Conservation (phyloP, 2,888 invertebrate species). For the Pachycephus smyrnensis region DNA sequence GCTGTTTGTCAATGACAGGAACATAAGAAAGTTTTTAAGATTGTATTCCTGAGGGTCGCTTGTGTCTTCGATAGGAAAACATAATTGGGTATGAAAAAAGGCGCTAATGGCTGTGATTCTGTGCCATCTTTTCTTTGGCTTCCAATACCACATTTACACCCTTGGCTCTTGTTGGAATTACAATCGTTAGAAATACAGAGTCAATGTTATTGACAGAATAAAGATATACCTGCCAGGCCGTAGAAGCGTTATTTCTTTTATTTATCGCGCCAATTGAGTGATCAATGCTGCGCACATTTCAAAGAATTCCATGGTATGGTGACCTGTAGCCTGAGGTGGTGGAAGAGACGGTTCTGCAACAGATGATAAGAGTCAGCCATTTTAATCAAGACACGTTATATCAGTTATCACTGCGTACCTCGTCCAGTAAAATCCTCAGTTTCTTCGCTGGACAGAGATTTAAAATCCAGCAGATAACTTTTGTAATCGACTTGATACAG, state of each 20-base stretch:
- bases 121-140: background rate
- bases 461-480: conserved; percentile 97
- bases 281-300: conserved; percentile 99
- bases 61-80: background rate
- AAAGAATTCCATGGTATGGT: conserved; percentile 99
- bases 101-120: background rate
- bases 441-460: conserved; percentile 87
- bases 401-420: background rate
- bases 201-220: background rate
- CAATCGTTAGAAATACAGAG: background rate
- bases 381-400: background rate
- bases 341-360: conserved; percentile 55
- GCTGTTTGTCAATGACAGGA: background rate
- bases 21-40: background rate
- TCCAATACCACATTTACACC: background rate
- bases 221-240: background rate
- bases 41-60: background rate
- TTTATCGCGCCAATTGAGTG: conserved; percentile 93
- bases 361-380: background rate
- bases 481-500: conserved; percentile 99
- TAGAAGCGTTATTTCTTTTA: background rate
- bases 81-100: background rate
- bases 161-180: background rate
- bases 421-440: conserved; percentile 67
- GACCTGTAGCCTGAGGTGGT: conserved; percentile 71